phyloP scores from a whole-genome alignment of 2,797 vertebrate genomes.

The Atherinosoma microstoma region DNA sequence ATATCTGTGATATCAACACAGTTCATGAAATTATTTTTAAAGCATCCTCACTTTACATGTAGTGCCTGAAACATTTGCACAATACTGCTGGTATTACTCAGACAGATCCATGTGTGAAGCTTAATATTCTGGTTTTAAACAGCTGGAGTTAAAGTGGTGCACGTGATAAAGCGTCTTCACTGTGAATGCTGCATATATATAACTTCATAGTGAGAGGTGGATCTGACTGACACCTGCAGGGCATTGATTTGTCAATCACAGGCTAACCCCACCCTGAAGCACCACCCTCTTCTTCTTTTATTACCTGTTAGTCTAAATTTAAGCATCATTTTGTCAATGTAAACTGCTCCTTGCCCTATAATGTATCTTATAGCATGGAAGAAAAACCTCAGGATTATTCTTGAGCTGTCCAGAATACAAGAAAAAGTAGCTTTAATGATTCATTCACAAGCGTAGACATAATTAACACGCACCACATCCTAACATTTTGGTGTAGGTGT shows the following conservation, averaged over 20 bases:
- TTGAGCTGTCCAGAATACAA: accelerated
- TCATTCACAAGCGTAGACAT: background rate
- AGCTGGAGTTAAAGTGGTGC: constrained; percentile 10
- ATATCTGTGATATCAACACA: background rate
- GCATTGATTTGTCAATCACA: background rate
- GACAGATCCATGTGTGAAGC: constrained; percentile 32
- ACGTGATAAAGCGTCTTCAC: constrained; percentile 14
- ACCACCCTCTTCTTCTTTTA: background rate
- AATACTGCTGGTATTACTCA: constrained; percentile 46
- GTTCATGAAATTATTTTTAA: background rate
- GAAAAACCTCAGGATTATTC: background rate
- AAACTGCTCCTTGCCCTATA: background rate
- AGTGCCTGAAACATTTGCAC: constrained; percentile 11
- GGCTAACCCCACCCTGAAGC: background rate
- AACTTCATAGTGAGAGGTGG: background rate
- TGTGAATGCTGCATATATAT: background rate
- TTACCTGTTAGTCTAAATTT: background rate
- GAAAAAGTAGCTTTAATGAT: background rate
- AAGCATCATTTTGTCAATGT: background rate
- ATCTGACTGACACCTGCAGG: background rate
- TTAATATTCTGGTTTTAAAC: constrained; percentile 35
- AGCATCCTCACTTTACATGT: background rate
- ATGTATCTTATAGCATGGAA: background rate
- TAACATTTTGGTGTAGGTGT: constrained; percentile 26
- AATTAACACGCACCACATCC: constrained; percentile 32